Percentiles rank a stretch among this genome's conserved stretches.
Evolutionary conservation across 2,113 vertebrate species (phyloP).

Genomic region (Desmodus rotundus): DNA sequence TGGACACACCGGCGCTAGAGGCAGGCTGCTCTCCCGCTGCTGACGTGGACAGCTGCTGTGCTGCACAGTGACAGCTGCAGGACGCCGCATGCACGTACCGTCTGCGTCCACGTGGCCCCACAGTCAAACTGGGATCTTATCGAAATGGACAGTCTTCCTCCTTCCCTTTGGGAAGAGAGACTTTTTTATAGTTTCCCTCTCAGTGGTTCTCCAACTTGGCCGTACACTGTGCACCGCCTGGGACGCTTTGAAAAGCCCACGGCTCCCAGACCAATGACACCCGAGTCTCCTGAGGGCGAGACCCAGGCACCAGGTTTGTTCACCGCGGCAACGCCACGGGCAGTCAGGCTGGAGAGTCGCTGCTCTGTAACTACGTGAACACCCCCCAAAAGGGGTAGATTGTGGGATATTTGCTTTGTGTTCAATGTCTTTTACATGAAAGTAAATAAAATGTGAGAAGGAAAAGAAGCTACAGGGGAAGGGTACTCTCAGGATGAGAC

Average conservation of each 20-base stretch:
- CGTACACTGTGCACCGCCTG: not conserved
- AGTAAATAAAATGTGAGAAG: not conserved
- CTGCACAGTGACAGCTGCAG: not conserved
- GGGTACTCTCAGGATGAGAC: not conserved
- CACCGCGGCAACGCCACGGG: not conserved
- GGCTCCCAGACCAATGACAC: not conserved
- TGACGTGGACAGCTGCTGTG: rapidly evolving
- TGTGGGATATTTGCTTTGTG: not conserved
- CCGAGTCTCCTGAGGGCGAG: not conserved
- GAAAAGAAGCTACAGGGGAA: not conserved
- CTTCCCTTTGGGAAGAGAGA: not conserved
- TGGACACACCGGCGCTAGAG: not conserved
- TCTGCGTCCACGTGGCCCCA: not conserved
- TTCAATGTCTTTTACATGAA: not conserved
- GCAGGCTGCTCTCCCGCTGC: not conserved
- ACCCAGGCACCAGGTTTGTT: not conserved
- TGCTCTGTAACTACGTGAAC: not conserved
- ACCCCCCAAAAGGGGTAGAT: not conserved
- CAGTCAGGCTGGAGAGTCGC: not conserved
- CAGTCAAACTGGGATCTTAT: not conserved
- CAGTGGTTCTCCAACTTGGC: not conserved
- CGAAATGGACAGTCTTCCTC: not conserved
- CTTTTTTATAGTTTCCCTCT: not conserved
- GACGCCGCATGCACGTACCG: too few relatives aligned
- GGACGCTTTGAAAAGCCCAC: not conserved